phyloP scores from a whole-genome alignment of 1,140 invertebrate genomes.

The Paraescarpia echinospica region DNA sequence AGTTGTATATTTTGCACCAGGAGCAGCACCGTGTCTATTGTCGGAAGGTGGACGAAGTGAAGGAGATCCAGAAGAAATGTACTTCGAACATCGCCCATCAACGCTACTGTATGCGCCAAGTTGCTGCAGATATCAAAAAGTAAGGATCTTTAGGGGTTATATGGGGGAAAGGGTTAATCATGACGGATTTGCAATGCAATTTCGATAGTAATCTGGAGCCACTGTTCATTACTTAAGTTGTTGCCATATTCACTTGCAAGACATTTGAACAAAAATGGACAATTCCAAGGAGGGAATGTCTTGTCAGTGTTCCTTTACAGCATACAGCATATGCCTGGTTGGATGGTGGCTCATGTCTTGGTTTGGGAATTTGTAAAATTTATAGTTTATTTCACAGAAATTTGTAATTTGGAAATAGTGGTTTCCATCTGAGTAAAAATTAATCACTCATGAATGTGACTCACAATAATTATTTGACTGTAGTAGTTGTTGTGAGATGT shows the following conservation, averaged over 20 bases:
- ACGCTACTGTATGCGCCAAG: slow-evolving; percentile 81
- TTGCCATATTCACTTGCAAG: too few relatives aligned
- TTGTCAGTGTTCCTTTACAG: too few relatives aligned
- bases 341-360: too few relatives aligned
- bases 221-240: too few relatives aligned
- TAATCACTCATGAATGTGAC: neutral
- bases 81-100: slow-evolving; percentile 85
- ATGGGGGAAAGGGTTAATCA: too few relatives aligned
- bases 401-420: neutral
- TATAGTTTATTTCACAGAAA: neutral
- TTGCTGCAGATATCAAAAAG: slow-evolving; percentile 77
- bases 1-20: slow-evolving; percentile 34
- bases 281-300: too few relatives aligned
- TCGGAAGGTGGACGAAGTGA: slow-evolving; percentile 79
- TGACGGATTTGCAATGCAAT: too few relatives aligned
- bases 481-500: neutral
- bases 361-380: neutral
- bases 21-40: slow-evolving; percentile 74
- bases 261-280: too few relatives aligned
- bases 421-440: too few relatives aligned
- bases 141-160: slow-evolving; percentile 50
- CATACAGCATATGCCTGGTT: too few relatives aligned
- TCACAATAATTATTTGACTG: neutral
- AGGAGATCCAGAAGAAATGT: slow-evolving; percentile 83
- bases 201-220: too few relatives aligned